These are phyloP conservation scores for Hydrotaea diabolus DNA, from an alignment of 2,888 invertebrate genomes.

Conservation along the genomic window DNA sequence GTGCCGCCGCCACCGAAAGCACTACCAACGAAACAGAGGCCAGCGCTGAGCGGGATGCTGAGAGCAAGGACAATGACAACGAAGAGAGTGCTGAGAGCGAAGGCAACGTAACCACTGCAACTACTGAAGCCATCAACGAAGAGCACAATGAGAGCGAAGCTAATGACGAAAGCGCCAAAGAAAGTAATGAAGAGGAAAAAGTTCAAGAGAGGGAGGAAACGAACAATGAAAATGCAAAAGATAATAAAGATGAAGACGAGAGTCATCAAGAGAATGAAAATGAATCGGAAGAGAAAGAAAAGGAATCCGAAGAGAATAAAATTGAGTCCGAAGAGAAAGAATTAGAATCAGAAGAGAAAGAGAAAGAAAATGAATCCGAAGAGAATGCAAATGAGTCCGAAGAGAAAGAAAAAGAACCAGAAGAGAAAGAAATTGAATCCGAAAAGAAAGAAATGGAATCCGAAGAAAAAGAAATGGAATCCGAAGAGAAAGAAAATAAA, in stretches of 20 bases:
- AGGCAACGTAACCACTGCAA: background rate
- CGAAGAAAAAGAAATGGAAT: constrained; percentile 48
- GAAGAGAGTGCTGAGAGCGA: constrained; percentile 1
- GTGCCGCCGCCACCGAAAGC: constrained; percentile 45
- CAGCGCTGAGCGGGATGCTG: constrained; percentile 33
- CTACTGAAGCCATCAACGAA: too few relatives aligned
- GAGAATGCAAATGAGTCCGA: constrained; percentile 54
- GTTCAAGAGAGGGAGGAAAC: background rate
- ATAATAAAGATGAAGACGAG: background rate
- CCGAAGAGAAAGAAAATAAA: constrained; percentile 67
- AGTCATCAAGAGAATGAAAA: constrained; percentile 23
- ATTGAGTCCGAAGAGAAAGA: constrained; percentile 20
- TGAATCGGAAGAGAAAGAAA: constrained; percentile 29
- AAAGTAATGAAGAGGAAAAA: background rate
- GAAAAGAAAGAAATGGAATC: too few relatives aligned
- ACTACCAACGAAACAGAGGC: constrained; percentile 48
- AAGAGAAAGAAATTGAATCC: too few relatives aligned
- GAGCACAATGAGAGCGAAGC: background rate
- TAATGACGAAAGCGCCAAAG: background rate
- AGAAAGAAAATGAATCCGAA: constrained; percentile 61
- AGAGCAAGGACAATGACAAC: background rate
- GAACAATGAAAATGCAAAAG: background rate
- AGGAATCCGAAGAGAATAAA: too few relatives aligned
- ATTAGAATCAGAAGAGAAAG: background rate
- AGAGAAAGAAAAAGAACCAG: constrained; percentile 39